These are phyloP conservation scores for Muscicapa striata DNA, from an alignment of 2,797 vertebrate genomes.

Conservation along the genomic window DNA sequence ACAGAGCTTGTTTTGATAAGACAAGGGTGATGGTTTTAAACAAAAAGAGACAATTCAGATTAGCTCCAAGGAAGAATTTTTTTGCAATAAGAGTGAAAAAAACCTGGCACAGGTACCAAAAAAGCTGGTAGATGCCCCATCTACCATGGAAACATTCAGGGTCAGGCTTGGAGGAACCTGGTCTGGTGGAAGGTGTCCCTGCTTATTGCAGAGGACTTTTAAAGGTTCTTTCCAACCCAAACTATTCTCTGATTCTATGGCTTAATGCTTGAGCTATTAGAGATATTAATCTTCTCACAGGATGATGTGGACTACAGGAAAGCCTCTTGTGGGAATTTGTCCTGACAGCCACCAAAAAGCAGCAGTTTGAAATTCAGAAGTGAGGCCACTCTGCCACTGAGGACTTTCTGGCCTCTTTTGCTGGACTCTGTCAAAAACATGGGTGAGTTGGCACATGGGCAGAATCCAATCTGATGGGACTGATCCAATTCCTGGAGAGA, in stretches of 20 bases:
- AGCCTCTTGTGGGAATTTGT: background rate
- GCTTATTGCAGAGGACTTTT: background rate
- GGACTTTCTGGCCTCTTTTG: background rate
- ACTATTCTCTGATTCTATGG: background rate
- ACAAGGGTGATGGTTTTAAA: background rate
- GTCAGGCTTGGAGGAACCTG: background rate
- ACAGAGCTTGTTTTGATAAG: background rate
- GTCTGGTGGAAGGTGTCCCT: background rate
- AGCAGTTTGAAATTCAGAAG: background rate
- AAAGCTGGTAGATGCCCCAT: no score
- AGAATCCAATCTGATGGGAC: background rate
- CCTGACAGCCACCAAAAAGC: background rate
- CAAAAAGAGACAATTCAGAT: background rate
- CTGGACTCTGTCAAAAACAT: background rate
- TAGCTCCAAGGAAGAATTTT: background rate
- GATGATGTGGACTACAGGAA: background rate
- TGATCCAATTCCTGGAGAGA: background rate
- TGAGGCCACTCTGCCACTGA: background rate
- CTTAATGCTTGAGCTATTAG: background rate
- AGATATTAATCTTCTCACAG: background rate
- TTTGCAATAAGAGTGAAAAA: background rate
- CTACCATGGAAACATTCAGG: background rate
- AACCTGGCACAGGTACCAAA: background rate
- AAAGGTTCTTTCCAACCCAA: background rate
- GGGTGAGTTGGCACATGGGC: background rate